These are phyloP conservation scores for Unio pictorum DNA, from an alignment of 2,888 invertebrate species.

Conservation along the genomic window DNA sequence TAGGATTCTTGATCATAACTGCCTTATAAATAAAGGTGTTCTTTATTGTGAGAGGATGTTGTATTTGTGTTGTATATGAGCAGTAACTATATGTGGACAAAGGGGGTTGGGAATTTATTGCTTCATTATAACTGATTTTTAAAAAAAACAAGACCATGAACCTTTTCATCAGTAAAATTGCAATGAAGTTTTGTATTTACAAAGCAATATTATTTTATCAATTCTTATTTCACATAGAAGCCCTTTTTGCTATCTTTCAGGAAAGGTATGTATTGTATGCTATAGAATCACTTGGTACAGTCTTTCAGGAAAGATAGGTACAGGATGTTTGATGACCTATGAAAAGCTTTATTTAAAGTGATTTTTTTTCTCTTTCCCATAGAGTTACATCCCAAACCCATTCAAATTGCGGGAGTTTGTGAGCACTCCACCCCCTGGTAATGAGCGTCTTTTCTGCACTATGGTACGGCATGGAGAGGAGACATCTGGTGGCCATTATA, in stretches of 20 bases:
- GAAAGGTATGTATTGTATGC: no score
- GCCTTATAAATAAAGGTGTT: no score
- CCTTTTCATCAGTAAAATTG: no score
- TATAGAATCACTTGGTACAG: not conserved
- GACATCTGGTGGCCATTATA: slow-evolving; percentile 72
- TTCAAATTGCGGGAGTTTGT: slow-evolving; percentile 92
- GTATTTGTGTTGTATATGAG: no score
- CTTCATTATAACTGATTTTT: not conserved
- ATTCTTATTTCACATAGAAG: not conserved
- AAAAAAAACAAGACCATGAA: no score
- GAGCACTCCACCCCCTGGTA: slow-evolving; percentile 88
- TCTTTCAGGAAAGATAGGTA: no score
- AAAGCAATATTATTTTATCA: not conserved
- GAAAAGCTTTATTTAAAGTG: not conserved
- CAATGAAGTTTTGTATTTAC: no score
- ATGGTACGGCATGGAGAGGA: slow-evolving; percentile 90
- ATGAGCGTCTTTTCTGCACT: slow-evolving; percentile 94
- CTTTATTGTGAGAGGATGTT: no score
- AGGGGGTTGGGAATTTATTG: not conserved
- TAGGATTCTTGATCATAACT: no score
- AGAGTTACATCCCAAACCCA: slow-evolving; percentile 96
- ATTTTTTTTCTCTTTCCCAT: slow-evolving; percentile 1
- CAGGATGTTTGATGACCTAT: no score
- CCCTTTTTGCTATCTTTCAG: not conserved
- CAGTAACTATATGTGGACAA: no score